A percentile compares a stretch with the other conserved stretches of the same genome.
phyloP scores from a whole-genome alignment of 92 coral and sea anemone species.

The Scolanthus callimorphus region DNA sequence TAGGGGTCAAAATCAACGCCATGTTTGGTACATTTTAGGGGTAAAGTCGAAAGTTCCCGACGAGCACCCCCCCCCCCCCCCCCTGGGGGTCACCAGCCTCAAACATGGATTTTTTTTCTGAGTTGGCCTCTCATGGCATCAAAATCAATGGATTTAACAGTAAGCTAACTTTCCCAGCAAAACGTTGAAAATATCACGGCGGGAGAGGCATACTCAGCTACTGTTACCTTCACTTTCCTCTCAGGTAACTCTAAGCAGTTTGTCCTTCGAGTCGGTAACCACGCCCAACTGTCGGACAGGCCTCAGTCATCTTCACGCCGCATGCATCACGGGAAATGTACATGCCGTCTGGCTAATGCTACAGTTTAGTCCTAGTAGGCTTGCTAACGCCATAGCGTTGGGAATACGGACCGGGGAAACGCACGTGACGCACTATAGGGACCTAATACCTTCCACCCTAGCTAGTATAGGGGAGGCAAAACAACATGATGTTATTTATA shows the following conservation, averaged over 20 bases:
- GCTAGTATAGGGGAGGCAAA: slow-evolving; percentile 14
- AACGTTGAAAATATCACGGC: no score
- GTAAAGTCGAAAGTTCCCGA: no score
- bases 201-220: no score
- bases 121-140: no score
- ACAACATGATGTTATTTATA: slow-evolving; percentile 23
- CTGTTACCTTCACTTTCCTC: no score
- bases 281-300: slow-evolving; percentile 34
- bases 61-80: no score
- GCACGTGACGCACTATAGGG: slow-evolving; percentile 21
- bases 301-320: slow-evolving; percentile 60
- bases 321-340: slow-evolving; percentile 54
- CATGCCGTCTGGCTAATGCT: slow-evolving; percentile 45
- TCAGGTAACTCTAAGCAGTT: slow-evolving; percentile 44
- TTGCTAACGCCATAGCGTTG: slow-evolving; percentile 59
- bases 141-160: no score
- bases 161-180: no score
- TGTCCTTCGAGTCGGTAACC: slow-evolving; percentile 54
- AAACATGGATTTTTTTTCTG: no score
- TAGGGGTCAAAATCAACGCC: no score
- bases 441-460: slow-evolving; percentile 3
- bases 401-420: slow-evolving; percentile 24
- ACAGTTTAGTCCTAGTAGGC: slow-evolving; percentile 49
- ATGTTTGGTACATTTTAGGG: no score
- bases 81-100: no score